Conservation (phyloP, 1,140 invertebrate genomes). For the Cotesia chilonis region DNA sequence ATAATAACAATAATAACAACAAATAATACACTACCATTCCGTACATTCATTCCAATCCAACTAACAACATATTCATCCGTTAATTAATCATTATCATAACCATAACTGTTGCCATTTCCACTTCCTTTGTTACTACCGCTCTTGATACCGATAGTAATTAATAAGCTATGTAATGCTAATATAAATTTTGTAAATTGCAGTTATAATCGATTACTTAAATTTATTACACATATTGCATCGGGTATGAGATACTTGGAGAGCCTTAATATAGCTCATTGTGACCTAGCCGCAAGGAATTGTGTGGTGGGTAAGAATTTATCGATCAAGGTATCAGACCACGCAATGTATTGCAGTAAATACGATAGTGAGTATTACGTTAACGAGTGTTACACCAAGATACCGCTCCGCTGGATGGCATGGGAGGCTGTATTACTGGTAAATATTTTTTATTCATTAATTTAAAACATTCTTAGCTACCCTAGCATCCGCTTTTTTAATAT, state of each 20-base stretch:
- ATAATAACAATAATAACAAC: not conserved
- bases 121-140: too few species aligned
- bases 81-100: too few species aligned
- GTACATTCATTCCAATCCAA: too few species aligned
- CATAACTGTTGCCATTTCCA: too few species aligned
- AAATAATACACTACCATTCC: not conserved
- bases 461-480: too few species aligned
- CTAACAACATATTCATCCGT: too few species aligned
- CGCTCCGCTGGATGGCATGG: constrained; percentile 90
- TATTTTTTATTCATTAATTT: constrained; percentile 31
- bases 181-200: constrained; percentile 64
- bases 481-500: too few species aligned
- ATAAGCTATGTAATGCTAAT: not conserved
- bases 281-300: constrained; percentile 85
- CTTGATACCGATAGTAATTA: too few species aligned
- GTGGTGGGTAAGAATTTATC: constrained; percentile 81
- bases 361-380: constrained; percentile 85
- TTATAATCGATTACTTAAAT: constrained; percentile 81
- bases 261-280: constrained; percentile 79
- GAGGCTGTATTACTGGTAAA: constrained; percentile 81
- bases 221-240: constrained; percentile 84
- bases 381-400: constrained; percentile 81
- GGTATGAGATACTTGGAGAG: constrained; percentile 88
- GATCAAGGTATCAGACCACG: constrained; percentile 89
- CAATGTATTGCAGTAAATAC: constrained; percentile 86